Base-by-base conservation (phyloP, 2,888 invertebrate genomes). In the Amiota communis region DNA sequence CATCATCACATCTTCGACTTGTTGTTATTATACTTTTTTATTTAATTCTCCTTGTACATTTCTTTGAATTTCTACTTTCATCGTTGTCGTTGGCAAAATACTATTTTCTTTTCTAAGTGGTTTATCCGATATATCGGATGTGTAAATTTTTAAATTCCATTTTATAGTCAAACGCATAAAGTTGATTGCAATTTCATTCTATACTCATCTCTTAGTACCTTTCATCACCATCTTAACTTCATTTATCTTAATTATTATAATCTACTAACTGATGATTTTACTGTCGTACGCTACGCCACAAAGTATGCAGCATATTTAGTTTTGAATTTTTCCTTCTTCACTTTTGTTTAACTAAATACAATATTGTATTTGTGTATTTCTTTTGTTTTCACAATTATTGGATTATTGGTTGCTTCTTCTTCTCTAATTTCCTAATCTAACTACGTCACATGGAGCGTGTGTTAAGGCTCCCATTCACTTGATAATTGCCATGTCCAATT, bases 81-180 rank as follows among this genome's bases (percentile, higher is more conserved):
- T 53, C 53, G 4, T n/a, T 53, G 53, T 2, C 53, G 12, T 53
- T 12, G n/a, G n/a, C n/a, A n/a, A 36, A 36, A 36, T 36, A 36
- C 36, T 36, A 36, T 36, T 36, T 36, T 36, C 36, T 36, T 36
- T 36, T 6, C 36, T 36, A 36, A 36, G 36, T 36, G 36, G 36
- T 36, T 20, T 23, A 23, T 15, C 46, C 13, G n/a, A n/a, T n/a
- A 12, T 46, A 47, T 9, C 23, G 46, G 12, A n/a, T 17, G 11
- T 64, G 63, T 12, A 46, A n/a, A 20, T 64, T 64, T n/a, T 64
- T 46, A 64, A 64, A 46, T 46, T 64, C 13, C 47, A 59, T 59
- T 59, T 59, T 17, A 59, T 59, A n/a, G 59, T 59, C 20, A 17
- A 15, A 20, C 59, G 12, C 15, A 10, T 61, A 61, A 61, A 13